Base-by-base conservation (phyloP, 2,797 vertebrate species). In the Brachymystax lenok region DNA sequence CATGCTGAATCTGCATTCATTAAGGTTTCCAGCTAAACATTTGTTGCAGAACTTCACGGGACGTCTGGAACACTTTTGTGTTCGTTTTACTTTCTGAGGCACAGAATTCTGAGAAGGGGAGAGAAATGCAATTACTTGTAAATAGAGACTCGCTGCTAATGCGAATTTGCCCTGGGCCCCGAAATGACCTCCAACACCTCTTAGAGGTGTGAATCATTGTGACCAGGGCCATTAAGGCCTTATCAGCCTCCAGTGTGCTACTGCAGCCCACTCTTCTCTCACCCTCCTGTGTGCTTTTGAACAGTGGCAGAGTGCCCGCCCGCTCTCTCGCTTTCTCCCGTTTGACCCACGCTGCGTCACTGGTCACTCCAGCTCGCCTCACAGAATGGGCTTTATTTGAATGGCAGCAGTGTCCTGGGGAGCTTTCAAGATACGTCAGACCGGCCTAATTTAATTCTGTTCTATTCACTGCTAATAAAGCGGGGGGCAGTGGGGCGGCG, bases 111-210 rank as follows among this genome's bases (percentile, higher is more conserved):
- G 56, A 86, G 87, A 86, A 83, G 82, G 79, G 85, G 89, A 91
- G 90, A 91, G 88, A 92, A 92, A 93, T 88, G 89, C 91, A 94
- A 94, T 94, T 93, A 94, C 89, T 90, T 85, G 89, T 92, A 93
- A 94, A 94, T 91, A 92, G 85, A 88, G 90, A 89, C 92, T 88
- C 40, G 2, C 91, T 84, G 85, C 92, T 89, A 91, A 87, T 91
- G 91, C 89, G 90, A 89, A 91, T 92, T 87, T 83, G 90, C 87
- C 89, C 85, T 75, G 84, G 82, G 84, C 85, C 86, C 83, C 83
- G 90, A 92, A 92, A 92, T 86, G 90, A 89, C 91, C 88, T 86
- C 87, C 86, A 82, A 88, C 87, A 84, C 68, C 80, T 81, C 84
- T 69, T 63, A 66, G 79, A 69, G 69, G 87, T 83, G 88, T 46